Evolutionary conservation across 1,140 invertebrate genomes (phyloP), one percentile per base, ranked within the genome.

Genomic region (Drosophila subpulchrella): DNA sequence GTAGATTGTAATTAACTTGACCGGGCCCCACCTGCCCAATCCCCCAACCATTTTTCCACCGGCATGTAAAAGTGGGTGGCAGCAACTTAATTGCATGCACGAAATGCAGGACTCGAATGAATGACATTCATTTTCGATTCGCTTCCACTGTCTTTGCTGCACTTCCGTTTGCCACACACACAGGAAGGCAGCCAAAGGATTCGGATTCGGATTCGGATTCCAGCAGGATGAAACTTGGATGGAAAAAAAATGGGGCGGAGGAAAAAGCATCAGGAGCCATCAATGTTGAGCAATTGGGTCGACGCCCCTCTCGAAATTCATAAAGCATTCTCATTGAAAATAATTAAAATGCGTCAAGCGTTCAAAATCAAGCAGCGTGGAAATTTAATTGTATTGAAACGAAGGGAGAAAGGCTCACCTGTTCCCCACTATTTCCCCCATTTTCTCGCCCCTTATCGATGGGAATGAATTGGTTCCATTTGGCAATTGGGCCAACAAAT

Each of bases 331-430:
- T 20, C 78, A 86, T 82, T 86, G 82, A 86, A 86, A 88, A 89
- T 88, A 88, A 88, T 88, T 88, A 89, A 88, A 88, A 88, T 89
- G 84, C 83, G 84, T 80, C 80, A 78, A 71, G 65, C 83, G 84
- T 88, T 88, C 75, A 89, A 88, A 88, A 88, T 88, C 84, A 88
- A 89, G 84, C 83, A 79, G 83, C 83, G 74, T 89, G 84, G 79
- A 88, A 88, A 88, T 88, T 88, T 88, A 88, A 88, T 88, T 88
- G 83, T 88, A 88, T 82, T 88, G 84, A 88, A 71, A 13, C 42
- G 42, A 41, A 48, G 13, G 48, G 27, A n/a, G 51, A 24, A 55
- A 34, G n/a, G 39, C 27, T 47, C 47, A 44, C 67, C 72, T 72
- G 46, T 27, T 56, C 57, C 61, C 53, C 30, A 15, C 47, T 24